Conservation (phyloP, 2,888 invertebrate genomes). For the Apamea monoglypha region DNA sequence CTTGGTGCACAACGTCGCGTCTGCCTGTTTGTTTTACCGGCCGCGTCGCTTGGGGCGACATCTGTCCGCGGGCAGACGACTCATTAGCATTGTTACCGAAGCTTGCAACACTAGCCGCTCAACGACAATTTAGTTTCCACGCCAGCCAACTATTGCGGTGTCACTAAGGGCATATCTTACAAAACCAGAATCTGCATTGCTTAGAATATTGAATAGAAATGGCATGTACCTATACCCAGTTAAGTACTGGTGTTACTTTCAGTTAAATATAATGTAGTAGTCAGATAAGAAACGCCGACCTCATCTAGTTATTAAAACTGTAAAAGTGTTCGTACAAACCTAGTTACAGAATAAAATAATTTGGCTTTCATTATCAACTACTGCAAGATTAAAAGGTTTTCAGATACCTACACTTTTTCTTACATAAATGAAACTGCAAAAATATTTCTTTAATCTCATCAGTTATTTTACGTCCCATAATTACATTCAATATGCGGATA, state of each 20-base stretch:
- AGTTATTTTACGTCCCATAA: conserved; percentile 1
- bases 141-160: conserved; percentile 40
- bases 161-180: conserved; percentile 41
- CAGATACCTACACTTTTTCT: background rate
- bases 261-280: background rate
- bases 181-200: conserved; percentile 34
- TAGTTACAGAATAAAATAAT: too few relatives aligned
- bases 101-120: conserved; percentile 44
- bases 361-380: background rate
- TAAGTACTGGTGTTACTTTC: background rate
- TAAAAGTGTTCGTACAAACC: background rate
- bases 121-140: conserved; percentile 46
- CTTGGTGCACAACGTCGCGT: conserved; percentile 29
- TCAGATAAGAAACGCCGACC: background rate
- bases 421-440: background rate
- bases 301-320: background rate
- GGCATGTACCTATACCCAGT: background rate
- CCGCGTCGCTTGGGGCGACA: conserved; percentile 62
- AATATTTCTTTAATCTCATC: background rate
- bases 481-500: conserved; percentile 24
- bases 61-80: conserved; percentile 71
- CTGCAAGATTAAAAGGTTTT: background rate
- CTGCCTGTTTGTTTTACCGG: conserved; percentile 45
- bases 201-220: conserved; percentile 44
- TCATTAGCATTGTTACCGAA: conserved; percentile 75